Base-by-base conservation (phyloP, 2,888 invertebrate species). In the Chrysolina haemoptera region DNA sequence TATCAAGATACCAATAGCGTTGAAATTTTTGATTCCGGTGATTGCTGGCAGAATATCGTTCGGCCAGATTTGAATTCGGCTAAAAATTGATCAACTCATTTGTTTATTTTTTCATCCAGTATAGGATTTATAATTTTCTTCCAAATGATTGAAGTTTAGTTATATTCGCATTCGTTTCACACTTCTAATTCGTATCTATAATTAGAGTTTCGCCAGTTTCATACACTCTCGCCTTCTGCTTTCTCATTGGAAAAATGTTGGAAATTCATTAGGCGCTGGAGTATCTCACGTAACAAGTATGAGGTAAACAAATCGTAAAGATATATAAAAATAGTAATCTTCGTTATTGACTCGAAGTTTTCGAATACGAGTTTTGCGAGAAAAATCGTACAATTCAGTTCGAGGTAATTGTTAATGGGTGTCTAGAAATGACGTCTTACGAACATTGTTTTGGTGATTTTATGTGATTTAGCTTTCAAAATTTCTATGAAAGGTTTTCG, bases 221-320 rank as follows among this genome's bases (percentile, higher is more conserved):
- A 59, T 59, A 1, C n/a, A 27, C 27, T 59, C 59, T 27, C n/a
- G 27, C 59, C 27, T 59, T 20, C 18, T 12, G 20, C 43, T 53
- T 53, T 53, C 59, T 11, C 59, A n/a, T 27, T n/a, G 11, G 27
- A 59, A 59, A 59, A 59, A 27, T 59, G 16, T 59, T 27, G n/a
- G 18, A 59, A 27, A 59, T 59, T 59, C 22, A 59, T 59, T 59
- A n/a, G 27, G n/a, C 35, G 35, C 69, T 63, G 63, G 63, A 70
- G 63, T 20, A 48, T 50, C 50, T 62, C 69, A 63, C 46, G 46
- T 68, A 35, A 46, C 68, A 68, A 43, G 48, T 48, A 48, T 50
- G 41, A 53, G 10, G 16, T 70, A 70, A 70, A 70, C 63, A 62
- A 70, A 63, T 70, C 40, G 48, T 18, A 27, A 20, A 68, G 63